A percentile compares a stretch with the other conserved stretches of the same genome.
These are phyloP conservation scores for Caenorhabditis remanei DNA, from an alignment of 1,140 invertebrate species.

Conservation along the genomic window DNA sequence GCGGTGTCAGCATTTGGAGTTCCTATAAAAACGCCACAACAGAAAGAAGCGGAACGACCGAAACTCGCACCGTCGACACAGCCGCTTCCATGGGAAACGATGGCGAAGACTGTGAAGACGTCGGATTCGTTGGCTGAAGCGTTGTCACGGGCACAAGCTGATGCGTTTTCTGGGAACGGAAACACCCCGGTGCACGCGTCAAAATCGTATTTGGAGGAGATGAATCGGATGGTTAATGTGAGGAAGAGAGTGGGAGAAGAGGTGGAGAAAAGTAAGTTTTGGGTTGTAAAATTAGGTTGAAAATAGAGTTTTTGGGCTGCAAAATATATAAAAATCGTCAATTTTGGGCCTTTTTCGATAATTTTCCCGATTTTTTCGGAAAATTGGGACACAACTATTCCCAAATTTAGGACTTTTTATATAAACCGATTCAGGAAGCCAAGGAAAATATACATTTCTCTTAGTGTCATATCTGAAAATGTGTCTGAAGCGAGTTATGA, in stretches of 20 bases:
- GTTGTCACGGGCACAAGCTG: neutral
- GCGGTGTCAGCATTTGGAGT: slow-evolving; percentile 29
- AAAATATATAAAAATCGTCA: too few species aligned
- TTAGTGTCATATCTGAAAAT: too few species aligned
- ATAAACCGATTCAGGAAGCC: too few species aligned
- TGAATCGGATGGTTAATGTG: neutral
- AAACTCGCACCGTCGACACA: neutral
- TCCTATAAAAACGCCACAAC: neutral
- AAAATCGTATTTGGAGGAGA: slow-evolving; percentile 1
- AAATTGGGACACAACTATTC: too few species aligned
- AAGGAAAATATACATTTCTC: too few species aligned
- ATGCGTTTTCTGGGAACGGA: neutral
- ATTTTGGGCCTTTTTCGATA: too few species aligned
- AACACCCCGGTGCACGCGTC: neutral
- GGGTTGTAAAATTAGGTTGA: too few species aligned
- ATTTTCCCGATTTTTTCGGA: too few species aligned
- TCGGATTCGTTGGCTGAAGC: neutral
- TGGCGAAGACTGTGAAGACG: neutral
- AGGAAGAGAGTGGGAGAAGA: slow-evolving; percentile 1
- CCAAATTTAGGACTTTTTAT: too few species aligned
- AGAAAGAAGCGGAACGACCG: neutral
- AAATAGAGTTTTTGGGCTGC: too few species aligned
- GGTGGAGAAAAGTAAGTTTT: neutral
- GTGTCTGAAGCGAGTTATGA: too few species aligned
- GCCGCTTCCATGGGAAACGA: slow-evolving; percentile 6